phyloP scores from a whole-genome alignment of 2,888 invertebrate genomes.

The Formica aserva region DNA sequence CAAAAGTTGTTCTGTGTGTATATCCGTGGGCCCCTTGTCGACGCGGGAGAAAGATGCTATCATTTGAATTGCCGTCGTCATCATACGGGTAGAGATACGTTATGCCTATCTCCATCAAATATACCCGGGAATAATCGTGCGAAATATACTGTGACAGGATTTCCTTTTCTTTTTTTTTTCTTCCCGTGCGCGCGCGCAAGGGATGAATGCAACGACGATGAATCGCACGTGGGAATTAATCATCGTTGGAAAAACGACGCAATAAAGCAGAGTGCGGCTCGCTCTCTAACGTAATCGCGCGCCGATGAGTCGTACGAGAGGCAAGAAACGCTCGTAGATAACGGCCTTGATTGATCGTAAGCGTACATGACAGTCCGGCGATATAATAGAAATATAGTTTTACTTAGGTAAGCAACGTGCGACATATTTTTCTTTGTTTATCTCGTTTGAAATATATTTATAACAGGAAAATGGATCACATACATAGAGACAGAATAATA shows the following conservation, averaged over 20 bases:
- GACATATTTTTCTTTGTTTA: constrained; percentile 58
- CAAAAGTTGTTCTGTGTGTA: constrained; percentile 78
- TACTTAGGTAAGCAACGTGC: neutral
- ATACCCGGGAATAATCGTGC: constrained; percentile 80
- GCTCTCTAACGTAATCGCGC: constrained; percentile 72
- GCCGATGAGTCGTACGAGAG: constrained; percentile 69
- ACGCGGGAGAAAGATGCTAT: constrained; percentile 81
- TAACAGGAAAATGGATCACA: neutral
- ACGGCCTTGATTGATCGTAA: constrained; percentile 74
- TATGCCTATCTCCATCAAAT: constrained; percentile 75
- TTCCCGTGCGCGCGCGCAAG: constrained; percentile 26
- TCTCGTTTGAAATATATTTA: constrained; percentile 14
- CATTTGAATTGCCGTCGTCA: constrained; percentile 80
- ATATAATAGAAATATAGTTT: constrained; percentile 22
- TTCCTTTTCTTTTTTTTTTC: constrained; percentile 50
- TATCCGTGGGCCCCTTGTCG: constrained; percentile 70
- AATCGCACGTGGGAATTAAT: constrained; percentile 69
- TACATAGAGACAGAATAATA: neutral
- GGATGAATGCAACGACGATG: constrained; percentile 61
- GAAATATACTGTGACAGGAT: constrained; percentile 76
- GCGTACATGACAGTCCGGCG: constrained; percentile 69
- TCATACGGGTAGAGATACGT: constrained; percentile 72
- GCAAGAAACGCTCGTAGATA: constrained; percentile 69
- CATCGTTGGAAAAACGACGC: constrained; percentile 75
- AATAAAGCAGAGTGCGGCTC: constrained; percentile 69